phyloP scores from a whole-genome alignment of 2,113 vertebrate species.

The Pachyramphus minor region DNA sequence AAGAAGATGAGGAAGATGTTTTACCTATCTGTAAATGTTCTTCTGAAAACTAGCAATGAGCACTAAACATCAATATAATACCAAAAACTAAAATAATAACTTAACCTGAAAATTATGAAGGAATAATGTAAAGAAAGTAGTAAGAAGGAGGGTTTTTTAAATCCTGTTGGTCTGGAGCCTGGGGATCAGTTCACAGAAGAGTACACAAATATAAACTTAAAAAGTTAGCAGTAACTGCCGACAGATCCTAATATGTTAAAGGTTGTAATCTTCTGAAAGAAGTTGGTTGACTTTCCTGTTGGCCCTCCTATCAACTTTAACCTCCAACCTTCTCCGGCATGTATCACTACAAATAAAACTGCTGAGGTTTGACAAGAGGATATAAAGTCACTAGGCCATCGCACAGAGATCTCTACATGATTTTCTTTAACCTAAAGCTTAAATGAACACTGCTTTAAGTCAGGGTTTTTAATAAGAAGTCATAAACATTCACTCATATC shows the following conservation, averaged over 20 bases:
- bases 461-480: slow-evolving; percentile 76
- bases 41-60: neutral
- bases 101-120: slow-evolving; percentile 67
- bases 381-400: slow-evolving; percentile 82
- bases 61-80: slow-evolving; percentile 26
- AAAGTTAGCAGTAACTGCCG: slow-evolving; percentile 73
- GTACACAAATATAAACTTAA: slow-evolving; percentile 64
- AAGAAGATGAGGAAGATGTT: neutral
- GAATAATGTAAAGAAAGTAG: slow-evolving; percentile 61
- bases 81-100: slow-evolving; percentile 68
- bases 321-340: slow-evolving; percentile 86
- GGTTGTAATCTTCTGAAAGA: slow-evolving; percentile 87
- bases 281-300: slow-evolving; percentile 84
- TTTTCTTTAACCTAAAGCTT: slow-evolving; percentile 73
- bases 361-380: slow-evolving; percentile 79
- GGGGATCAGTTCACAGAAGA: slow-evolving; percentile 70
- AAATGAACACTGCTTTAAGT: slow-evolving; percentile 69
- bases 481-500: slow-evolving; percentile 81
- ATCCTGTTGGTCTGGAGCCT: slow-evolving; percentile 76
- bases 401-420: slow-evolving; percentile 73
- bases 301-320: slow-evolving; percentile 90
- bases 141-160: slow-evolving; percentile 44
- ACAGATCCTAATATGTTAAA: slow-evolving; percentile 80
- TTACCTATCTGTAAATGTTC: neutral
- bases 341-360: slow-evolving; percentile 86